Conservation (phyloP, 2,113 vertebrate genomes). For the Synchiropus splendidus region DNA sequence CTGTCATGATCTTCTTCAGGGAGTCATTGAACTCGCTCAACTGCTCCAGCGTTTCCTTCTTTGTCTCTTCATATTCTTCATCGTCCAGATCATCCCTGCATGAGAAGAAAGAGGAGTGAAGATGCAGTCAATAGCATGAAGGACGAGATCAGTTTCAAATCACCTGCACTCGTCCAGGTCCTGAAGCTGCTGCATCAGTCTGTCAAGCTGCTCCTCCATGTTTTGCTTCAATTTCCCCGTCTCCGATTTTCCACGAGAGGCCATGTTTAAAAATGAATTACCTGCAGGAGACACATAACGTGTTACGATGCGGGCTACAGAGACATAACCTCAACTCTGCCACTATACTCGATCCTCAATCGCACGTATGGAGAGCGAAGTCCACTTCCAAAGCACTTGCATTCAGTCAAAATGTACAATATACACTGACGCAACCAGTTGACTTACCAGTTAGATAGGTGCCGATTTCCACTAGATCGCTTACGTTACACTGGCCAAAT, state of each 20-base stretch:
- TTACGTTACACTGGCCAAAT: too few relatives aligned
- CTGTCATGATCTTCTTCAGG: slow-evolving; percentile 92
- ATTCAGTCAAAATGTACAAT: too few relatives aligned
- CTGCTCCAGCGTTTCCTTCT: slow-evolving; percentile 93
- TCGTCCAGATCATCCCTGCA: slow-evolving; percentile 87
- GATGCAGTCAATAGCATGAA: background rate
- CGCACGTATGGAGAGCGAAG: too few relatives aligned
- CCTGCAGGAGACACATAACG: too few relatives aligned
- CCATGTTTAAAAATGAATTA: slow-evolving; percentile 70
- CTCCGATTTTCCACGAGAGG: slow-evolving; percentile 90
- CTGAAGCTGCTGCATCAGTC: slow-evolving; percentile 94
- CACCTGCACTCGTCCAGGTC: slow-evolving; percentile 98
- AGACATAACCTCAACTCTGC: too few relatives aligned
- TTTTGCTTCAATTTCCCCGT: slow-evolving; percentile 91
- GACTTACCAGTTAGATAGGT: background rate
- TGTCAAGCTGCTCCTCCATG: slow-evolving; percentile 92
- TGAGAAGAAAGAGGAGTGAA: background rate
- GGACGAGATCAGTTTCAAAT: too few relatives aligned
- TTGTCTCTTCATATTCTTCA: slow-evolving; percentile 95
- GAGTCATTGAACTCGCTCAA: slow-evolving; percentile 92
- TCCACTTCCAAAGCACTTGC: too few relatives aligned
- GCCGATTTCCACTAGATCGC: background rate
- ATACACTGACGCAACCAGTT: too few relatives aligned
- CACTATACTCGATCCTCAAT: too few relatives aligned
- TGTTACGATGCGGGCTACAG: too few relatives aligned